Base-by-base conservation (phyloP, 2,113 vertebrate species). In the Sylvietta virens region DNA sequence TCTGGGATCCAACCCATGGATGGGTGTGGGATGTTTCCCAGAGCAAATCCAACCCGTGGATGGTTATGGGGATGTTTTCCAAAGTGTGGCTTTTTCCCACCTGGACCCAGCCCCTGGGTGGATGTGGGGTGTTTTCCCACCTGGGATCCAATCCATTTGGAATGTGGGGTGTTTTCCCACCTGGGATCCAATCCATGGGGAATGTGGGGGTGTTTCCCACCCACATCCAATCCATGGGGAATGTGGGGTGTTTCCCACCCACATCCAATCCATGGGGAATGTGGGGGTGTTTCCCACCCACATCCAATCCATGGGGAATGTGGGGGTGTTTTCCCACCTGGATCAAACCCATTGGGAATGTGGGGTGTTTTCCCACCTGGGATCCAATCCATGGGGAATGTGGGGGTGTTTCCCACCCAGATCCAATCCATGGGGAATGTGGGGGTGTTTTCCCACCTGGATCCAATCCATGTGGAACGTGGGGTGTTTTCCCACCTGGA, bases 381-480 rank as follows among this genome's bases (percentile, higher is more conserved):
- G 11, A 53, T 31, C 28, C 48, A 45, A 20, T 45, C 45, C 19
- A 10, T 50, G 13, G 48, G 48, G 48, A 27, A 50, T 11, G 1
- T 42, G 39, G 40, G 35, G 15, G 51, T 27, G 9, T 71, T 71
- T 31, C 21, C 21, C 35, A 24, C 4, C 2, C 0, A 8, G 15
- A 71, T 19, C 50, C 9, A 15, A 10, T 7, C 37, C 30, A 0
- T 40, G 69, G 16, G 28, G 45, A 2, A 1, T 10, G 27, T 17
- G 48, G 11, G 11, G 50, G 22, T 42, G 22, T 54, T 72, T 42
- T 31, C 39, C 42, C 11, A 21, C 13, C 5, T 16, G 7, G 3
- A n/a, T 66, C 31, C 22, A n/a, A 1, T 19, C 23, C 23, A 0
- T 53, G 16, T 15, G 64, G 23, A 2, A 5, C 4, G 6, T 40